Conservation (phyloP, 2,888 invertebrate genomes). For the Rotaria socialis region DNA sequence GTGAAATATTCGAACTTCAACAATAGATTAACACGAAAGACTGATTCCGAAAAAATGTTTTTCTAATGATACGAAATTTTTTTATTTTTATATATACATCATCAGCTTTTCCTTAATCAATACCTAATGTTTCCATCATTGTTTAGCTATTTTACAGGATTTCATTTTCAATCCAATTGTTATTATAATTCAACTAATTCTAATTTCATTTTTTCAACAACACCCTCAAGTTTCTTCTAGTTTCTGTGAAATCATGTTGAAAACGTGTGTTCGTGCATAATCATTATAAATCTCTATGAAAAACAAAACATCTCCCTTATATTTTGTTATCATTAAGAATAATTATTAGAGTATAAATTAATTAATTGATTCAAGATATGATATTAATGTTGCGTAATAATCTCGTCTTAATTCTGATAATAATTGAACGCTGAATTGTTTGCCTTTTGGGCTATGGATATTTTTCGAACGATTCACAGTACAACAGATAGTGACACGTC, state of each 20-base stretch:
- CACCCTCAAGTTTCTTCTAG: slow-evolving; percentile 76
- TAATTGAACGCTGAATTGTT: no score
- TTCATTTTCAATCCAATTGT: slow-evolving; percentile 72
- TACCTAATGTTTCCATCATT: slow-evolving; percentile 72
- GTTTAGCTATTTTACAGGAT: slow-evolving; percentile 70
- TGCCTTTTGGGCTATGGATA: slow-evolving; percentile 55
- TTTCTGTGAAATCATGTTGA: slow-evolving; percentile 65
- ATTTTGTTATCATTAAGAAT: slow-evolving; percentile 70
- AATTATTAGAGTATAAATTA: slow-evolving; percentile 70
- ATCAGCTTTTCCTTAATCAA: slow-evolving; percentile 76
- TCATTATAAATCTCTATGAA: slow-evolving; percentile 51
- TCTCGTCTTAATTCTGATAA: no score
- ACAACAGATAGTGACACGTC: slow-evolving; percentile 79
- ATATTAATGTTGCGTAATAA: no score
- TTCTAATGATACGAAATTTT: no score
- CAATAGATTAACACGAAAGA: no score
- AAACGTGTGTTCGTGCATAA: slow-evolving; percentile 56
- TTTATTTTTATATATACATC: no score
- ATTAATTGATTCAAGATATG: slow-evolving; percentile 75
- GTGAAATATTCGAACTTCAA: slow-evolving; percentile 82
- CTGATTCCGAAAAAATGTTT: no score
- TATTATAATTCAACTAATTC: slow-evolving; percentile 77
- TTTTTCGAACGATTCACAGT: slow-evolving; percentile 67
- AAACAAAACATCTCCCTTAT: slow-evolving; percentile 61
- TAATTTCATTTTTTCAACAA: slow-evolving; percentile 78